Base-by-base conservation (phyloP, 2,888 invertebrate genomes). In the Agrotis puta region DNA sequence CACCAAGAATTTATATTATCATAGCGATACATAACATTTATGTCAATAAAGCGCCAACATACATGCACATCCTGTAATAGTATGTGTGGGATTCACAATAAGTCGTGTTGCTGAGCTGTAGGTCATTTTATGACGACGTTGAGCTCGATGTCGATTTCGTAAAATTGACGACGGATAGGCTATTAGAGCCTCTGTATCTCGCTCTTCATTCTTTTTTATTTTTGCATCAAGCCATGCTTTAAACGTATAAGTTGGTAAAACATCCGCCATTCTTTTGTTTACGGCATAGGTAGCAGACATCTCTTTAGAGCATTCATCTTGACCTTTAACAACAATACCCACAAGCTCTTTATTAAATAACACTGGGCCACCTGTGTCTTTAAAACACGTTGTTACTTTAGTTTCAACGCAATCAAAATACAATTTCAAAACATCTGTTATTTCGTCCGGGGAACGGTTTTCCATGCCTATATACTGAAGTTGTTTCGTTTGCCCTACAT, bases 391-490 rank as follows among this genome's bases (percentile, higher is more conserved):
- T 2, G 80, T 70, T n/a, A 93, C 87, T 85, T 94, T 95, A 0
- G 94, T 94, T 65, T 95, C 94, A 33, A 95, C 87, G 71, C 95
- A 96, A 76, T 95, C 95, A 81, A 95, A 89, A 80, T 88, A 94
- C 16, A 88, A 91, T 76, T 71, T 86, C 22, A 92, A 66, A 64
- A 77, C 48, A 24, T 90, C 88, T 64, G 66, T 63, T 39, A 53
- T 45, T 70, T 82, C 85, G 4, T 74, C 82, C 18, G 75, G 80
- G 24, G 83, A 77, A 48, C 93, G 87, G 70, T 88, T 88, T 84
- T 95, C 95, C 66, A 95, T 75, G 7, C 95, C 95, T 48, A 95
- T 86, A 81, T 87, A 94, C 70, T 95, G 95, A 54, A 95, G 85
- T 45, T 91, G 89, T 84, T 88, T 93, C 2, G 75, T 56, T 82